phyloP scores from a whole-genome alignment of 2,888 invertebrate genomes.

The Dysmachus trigonus region DNA sequence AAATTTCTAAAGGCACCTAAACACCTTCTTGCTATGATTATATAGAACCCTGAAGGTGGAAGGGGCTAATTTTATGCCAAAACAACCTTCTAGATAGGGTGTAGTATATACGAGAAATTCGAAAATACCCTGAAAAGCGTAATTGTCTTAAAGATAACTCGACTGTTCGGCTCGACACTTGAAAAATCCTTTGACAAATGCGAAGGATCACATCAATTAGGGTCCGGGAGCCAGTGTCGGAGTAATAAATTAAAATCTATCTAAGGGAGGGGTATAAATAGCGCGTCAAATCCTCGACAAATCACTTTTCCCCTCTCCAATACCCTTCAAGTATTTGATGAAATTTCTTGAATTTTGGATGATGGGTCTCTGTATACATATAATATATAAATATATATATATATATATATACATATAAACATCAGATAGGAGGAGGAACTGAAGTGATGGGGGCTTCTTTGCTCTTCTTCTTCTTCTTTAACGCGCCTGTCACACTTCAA shows the following conservation, averaged over 20 bases:
- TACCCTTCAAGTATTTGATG: neutral
- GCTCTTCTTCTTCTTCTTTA: neutral
- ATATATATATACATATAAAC: no score
- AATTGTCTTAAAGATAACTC: neutral
- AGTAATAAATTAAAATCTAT: slow-evolving; percentile 33
- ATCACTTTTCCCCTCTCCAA: neutral
- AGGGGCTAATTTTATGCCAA: neutral
- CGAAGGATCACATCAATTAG: slow-evolving; percentile 16
- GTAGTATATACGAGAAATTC: neutral
- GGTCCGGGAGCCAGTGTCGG: neutral
- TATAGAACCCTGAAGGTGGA: neutral
- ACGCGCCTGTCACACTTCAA: slow-evolving; percentile 1
- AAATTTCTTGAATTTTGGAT: neutral
- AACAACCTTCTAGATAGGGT: neutral
- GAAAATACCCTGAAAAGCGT: neutral
- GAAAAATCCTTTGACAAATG: neutral
- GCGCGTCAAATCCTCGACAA: slow-evolving; percentile 27
- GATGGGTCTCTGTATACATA: no score
- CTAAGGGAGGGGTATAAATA: neutral
- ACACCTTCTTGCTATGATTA: neutral
- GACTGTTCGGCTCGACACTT: neutral
- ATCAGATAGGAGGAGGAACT: neutral
- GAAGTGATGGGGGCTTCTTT: neutral
- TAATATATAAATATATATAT: no score
- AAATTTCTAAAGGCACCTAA: neutral